Base-by-base conservation (phyloP, 2,113 vertebrate genomes). In the Tringa solitaria region DNA sequence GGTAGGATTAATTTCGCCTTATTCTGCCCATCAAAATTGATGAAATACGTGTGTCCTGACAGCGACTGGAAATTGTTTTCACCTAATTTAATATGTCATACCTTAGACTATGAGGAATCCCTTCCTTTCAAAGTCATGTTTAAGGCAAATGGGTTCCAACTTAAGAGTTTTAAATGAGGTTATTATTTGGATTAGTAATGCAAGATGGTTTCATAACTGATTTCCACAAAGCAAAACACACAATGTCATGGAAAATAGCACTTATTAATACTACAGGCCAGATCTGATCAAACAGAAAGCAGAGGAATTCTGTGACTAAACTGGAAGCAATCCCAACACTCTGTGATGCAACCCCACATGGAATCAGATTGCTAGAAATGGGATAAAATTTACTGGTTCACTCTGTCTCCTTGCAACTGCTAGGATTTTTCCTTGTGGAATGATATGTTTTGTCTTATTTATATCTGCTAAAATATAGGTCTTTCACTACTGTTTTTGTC, bases 181-280 rank as follows among this genome's bases (percentile, higher is more conserved):
- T 87, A 86, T 80, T 93, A 27, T 76, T 90, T 87, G 84, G 74
- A 87, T 95, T 89, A 90, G n/a, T 84, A 87, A 75, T 78, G 65
- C n/a, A 75, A 82, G 72, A 64, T 57, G 35, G 60, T 95, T 93
- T 95, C 68, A 57, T 65, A 89, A 91, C 57, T 32, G 48, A 35
- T 95, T 93, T 96, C 41, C 69, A 89, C 57, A 87, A 93, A 45
- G 54, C 69, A 90, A 97, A 95, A 86, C 65, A 93, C 32, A 70
- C 46, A 94, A 37, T 87, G 39, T 73, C 53, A 90, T 87, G 73
- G 96, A 93, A 96, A 96, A 92, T 61, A 96, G 17, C 79, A 64
- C 35, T 87, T 90, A 59, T n/a, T 87, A 85, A 56, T 57, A 64
- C 39, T 50, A 37, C 81, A n/a, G 80, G 83, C 76, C 73, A 84